These are phyloP conservation scores for Atrina japonica DNA, from an alignment of 2,888 invertebrate genomes.

Conservation along the genomic window DNA sequence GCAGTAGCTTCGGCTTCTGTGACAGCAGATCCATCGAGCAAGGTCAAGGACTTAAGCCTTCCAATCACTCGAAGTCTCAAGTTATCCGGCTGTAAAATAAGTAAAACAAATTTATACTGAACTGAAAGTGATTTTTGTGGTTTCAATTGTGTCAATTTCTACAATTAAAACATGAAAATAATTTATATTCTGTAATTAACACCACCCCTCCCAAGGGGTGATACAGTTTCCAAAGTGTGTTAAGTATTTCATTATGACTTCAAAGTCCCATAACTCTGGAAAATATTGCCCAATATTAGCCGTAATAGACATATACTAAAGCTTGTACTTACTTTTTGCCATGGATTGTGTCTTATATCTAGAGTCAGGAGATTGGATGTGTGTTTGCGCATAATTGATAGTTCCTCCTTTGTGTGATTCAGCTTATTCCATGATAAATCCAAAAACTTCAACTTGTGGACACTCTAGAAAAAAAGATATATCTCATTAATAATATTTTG, in stretches of 20 bases:
- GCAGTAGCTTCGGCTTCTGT: constrained; percentile 75
- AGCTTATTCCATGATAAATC: constrained; percentile 79
- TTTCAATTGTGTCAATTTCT: too few relatives aligned
- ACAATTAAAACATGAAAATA: too few relatives aligned
- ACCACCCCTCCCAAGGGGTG: too few relatives aligned
- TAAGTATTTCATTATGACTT: too few relatives aligned
- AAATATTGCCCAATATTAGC: too few relatives aligned
- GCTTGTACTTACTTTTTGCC: constrained; percentile 77
- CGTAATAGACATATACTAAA: too few relatives aligned
- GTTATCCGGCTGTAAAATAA: constrained; percentile 69
- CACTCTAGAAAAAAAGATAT: constrained; percentile 55
- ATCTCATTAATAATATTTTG: too few relatives aligned
- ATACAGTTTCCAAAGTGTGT: too few relatives aligned
- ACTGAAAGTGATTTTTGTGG: too few relatives aligned
- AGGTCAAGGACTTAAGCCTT: constrained; percentile 74
- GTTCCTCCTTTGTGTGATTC: constrained; percentile 74
- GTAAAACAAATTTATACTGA: too few relatives aligned
- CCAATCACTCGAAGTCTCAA: constrained; percentile 77
- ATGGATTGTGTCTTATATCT: constrained; percentile 77
- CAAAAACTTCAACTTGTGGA: constrained; percentile 72
- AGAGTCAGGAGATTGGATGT: constrained; percentile 70
- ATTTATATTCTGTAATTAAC: too few relatives aligned
- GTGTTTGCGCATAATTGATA: constrained; percentile 77
- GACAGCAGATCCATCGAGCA: constrained; percentile 72
- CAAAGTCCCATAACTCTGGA: too few relatives aligned